phyloP scores from a whole-genome alignment of 2,797 vertebrate species.

The Benthosema pterotum region DNA sequence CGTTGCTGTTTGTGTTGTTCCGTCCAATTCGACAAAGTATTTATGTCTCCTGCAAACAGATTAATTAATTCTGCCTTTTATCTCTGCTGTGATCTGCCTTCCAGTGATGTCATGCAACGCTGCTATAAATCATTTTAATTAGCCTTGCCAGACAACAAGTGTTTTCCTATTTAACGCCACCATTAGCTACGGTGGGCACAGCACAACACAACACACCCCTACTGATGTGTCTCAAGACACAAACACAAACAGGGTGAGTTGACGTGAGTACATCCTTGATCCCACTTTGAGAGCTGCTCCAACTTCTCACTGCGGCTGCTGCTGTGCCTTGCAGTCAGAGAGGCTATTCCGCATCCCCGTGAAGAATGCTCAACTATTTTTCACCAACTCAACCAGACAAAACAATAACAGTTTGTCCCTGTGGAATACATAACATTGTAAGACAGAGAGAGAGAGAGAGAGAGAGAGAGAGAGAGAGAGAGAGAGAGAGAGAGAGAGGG shows the following conservation, averaged over 20 bases:
- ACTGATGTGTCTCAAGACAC: conserved; percentile 13
- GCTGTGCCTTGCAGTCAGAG: conserved; percentile 3
- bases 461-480: conserved; percentile 29
- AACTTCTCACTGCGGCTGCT: neutral
- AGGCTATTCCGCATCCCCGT: neutral
- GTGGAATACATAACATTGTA: conserved; percentile 24
- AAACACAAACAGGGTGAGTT: conserved; percentile 7
- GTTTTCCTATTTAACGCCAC: conserved; percentile 50
- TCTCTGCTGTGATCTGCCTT: conserved; percentile 47
- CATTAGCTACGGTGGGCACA: conserved; percentile 40
- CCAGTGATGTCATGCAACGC: conserved; percentile 54
- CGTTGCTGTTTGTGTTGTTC: conserved; percentile 34
- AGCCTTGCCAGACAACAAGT: conserved; percentile 56
- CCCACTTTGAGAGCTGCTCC: no score
- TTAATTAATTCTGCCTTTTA: conserved; percentile 63
- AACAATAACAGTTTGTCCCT: conserved; percentile 44
- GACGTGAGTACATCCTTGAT: conserved; percentile 1
- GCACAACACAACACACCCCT: conserved; percentile 7
- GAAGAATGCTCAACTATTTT: conserved; percentile 28
- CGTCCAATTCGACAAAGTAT: conserved; percentile 14
- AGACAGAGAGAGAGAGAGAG: conserved; percentile 1
- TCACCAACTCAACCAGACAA: conserved; percentile 34
- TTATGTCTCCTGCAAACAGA: conserved; percentile 39
- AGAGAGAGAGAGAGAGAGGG: conserved; percentile 34
- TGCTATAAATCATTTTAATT: conserved; percentile 72